Evolutionary conservation across 2,797 vertebrate species (phyloP), one percentile per base, ranked within the genome.

Genomic region (Coreius guichenoti): DNA sequence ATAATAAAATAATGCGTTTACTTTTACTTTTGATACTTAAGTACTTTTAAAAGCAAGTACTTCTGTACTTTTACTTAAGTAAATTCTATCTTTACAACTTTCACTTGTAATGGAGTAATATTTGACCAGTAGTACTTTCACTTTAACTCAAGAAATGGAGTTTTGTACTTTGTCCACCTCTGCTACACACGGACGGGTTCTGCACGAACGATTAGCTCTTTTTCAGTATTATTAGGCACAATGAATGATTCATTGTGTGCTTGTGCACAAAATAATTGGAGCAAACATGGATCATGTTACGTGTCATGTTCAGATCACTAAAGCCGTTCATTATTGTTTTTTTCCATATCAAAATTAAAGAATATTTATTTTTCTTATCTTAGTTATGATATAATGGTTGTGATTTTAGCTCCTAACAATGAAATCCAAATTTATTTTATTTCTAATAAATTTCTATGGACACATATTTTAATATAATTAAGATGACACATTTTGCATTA

Each of bases 171-270:
- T n/a, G n/a, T n/a, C n/a, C n/a, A n/a, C n/a, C n/a, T n/a, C n/a
- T n/a, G n/a, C n/a, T n/a, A n/a, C n/a, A 86, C 58, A 84, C 21
- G 56, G 58, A 47, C 51, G 31, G 63, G 82, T 74, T 85, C 43
- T 36, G 68, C 45, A 51, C 7, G 3, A 65, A 63, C 8, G 68
- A 47, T 85, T 74, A 1, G 56, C 54, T 80, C 26, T 47, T 74
- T 73, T 80, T 47, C 4, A 61, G 39, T 8, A n/a, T 39, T 47
- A 79, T 45, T 58, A 70, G 6, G 26, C 33, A 78, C 76, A 79
- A 47, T 73, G 68, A 79, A 47, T 73, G 68, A 70, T 33, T 49
- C 54, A 61, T 51, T 65, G 68, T 54, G 43, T 77, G 23, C 73
- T 67, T 75, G n/a, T 54, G 14, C 8, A 6, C 19, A 58, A 78